Percentiles rank a stretch among this genome's conserved stretches.
Conservation (phyloP, 2,113 vertebrate species). For the Electrona antarctica region DNA sequence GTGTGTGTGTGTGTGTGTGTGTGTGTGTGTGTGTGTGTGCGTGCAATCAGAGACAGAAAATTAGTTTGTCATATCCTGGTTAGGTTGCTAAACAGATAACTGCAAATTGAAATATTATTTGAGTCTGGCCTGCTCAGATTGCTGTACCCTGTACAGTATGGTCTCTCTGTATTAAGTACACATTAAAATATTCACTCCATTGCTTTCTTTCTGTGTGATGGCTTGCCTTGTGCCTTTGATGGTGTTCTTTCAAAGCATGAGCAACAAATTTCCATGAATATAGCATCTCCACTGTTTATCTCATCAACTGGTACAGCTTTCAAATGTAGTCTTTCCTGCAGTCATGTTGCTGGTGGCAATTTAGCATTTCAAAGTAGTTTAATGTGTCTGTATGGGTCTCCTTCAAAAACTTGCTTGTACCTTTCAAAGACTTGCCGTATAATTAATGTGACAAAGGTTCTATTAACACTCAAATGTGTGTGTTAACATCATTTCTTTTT, state of each 20-base stretch:
- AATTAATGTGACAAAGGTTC: constrained; percentile 47
- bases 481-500: constrained; percentile 43
- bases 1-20: constrained; percentile 7
- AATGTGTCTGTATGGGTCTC: constrained; percentile 46
- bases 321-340: constrained; percentile 49
- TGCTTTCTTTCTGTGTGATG: constrained; percentile 41
- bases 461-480: constrained; percentile 35
- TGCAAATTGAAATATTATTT: too few species aligned
- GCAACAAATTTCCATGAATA: constrained; percentile 54
- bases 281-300: constrained; percentile 55
- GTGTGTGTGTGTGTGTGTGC: background rate
- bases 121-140: too few species aligned
- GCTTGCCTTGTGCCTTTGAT: constrained; percentile 59
- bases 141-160: too few species aligned
- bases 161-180: too few species aligned
- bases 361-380: constrained; percentile 64
- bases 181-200: constrained; percentile 38
- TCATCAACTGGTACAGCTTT: constrained; percentile 31
- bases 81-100: too few species aligned
- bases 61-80: too few species aligned
- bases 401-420: constrained; percentile 35
- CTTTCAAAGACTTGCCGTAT: constrained; percentile 50
- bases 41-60: too few species aligned
- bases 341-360: constrained; percentile 58
- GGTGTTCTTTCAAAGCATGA: constrained; percentile 58